Conservation (phyloP, 2,797 vertebrate species). For the Bovichtus variegatus region DNA sequence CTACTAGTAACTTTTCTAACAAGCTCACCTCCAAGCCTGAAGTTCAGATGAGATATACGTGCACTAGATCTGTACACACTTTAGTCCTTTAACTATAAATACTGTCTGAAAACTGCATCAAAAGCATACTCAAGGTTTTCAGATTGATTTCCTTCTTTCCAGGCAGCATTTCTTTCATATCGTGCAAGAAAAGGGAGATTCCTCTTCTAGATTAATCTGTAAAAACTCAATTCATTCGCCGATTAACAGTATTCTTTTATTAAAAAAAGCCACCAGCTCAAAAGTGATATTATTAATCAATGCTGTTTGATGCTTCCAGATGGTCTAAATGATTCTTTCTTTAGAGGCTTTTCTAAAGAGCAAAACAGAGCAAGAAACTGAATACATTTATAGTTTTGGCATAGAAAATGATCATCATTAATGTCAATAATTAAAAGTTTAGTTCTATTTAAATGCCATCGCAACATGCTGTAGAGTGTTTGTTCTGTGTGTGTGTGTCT, state of each 20-base stretch:
- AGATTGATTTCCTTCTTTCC: background rate
- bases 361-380: background rate
- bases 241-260: background rate
- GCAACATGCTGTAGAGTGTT: background rate
- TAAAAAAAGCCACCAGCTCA: background rate
- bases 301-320: constrained; percentile 4
- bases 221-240: too few species aligned
- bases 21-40: background rate
- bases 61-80: background rate
- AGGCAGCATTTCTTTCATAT: background rate
- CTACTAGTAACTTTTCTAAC: background rate
- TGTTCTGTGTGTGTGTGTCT: background rate
- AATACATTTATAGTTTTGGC: background rate
- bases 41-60: too few species aligned
- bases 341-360: background rate
- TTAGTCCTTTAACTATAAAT: background rate
- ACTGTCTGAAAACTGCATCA: background rate
- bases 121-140: background rate
- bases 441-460: constrained; percentile 4
- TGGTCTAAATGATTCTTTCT: background rate
- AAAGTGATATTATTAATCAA: constrained; percentile 7
- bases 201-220: background rate
- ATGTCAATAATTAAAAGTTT: constrained; percentile 5
- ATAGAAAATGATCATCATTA: background rate
- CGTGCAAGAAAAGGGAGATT: background rate